phyloP scores from a whole-genome alignment of 2,113 vertebrate genomes.

The Podiceps cristatus region DNA sequence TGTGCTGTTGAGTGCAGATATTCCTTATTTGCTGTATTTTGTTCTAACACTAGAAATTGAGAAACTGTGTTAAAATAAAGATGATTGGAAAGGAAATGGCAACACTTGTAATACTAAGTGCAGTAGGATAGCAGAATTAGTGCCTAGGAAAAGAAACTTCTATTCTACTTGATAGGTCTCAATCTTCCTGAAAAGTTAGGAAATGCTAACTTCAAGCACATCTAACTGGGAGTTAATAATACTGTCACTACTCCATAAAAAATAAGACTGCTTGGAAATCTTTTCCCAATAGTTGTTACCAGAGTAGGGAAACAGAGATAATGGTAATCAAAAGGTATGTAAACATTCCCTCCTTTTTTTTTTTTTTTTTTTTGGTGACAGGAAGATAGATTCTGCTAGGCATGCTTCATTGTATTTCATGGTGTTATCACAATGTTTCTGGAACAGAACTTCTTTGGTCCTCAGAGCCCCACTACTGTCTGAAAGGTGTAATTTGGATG shows the following conservation, averaged over 20 bases:
- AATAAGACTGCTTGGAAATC: not conserved
- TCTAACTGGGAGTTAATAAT: not conserved
- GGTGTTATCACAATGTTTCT: not conserved
- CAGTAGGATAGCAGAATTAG: not conserved
- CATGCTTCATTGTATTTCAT: not conserved
- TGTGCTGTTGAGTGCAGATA: not conserved
- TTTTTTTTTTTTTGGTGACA: not conserved
- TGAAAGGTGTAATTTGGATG: not conserved
- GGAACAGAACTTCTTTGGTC: not conserved
- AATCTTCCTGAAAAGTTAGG: not conserved
- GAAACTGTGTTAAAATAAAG: not conserved
- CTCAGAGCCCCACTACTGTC: not conserved
- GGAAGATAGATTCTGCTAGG: not conserved
- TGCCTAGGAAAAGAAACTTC: not conserved
- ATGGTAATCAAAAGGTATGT: not conserved
- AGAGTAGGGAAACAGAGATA: not conserved
- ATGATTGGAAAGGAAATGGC: not conserved
- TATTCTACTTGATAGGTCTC: not conserved
- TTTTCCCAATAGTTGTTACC: not conserved
- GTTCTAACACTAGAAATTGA: not conserved
- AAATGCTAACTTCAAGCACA: not conserved
- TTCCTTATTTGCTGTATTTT: not conserved
- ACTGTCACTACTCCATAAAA: not conserved
- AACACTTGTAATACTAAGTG: not conserved
- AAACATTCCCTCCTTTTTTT: not conserved